Evolutionary conservation across 2,888 invertebrate genomes (phyloP), one percentile per base, ranked within the genome.

Genomic region (Trichopoda pennipes): DNA sequence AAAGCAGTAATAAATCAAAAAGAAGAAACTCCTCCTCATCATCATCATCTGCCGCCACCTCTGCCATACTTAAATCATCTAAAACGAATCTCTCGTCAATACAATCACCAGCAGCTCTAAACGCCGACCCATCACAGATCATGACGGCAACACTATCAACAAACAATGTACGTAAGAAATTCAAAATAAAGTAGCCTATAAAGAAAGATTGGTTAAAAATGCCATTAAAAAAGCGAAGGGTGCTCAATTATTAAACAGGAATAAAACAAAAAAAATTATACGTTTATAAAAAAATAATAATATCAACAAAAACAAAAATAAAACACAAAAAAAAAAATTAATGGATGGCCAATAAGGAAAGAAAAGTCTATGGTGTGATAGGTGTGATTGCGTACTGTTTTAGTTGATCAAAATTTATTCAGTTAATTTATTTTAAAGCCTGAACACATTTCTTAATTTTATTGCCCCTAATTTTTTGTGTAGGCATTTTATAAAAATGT

Each of bases 161-260:
- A 44, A 55, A 61, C 63, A 60, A 80, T 74, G 68, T 74, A 47
- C 68, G 73, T 61, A 80, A 80, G 42, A 80, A 74, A 74, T 28
- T 68, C 2, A 73, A 74, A 74, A 56, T 55, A 68, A 80, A 74
- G 68, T 80, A 74, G 73, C 79, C 51, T 49, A 69, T 61, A 17
- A 74, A 69, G 28, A 38, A 61, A 55, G 79, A 74, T 56, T 80
- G 68, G 79, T 49, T 68, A 63, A 55, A 55, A 69, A 81, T 77
- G 63, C 81, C 77, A 56, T 68, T 81, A 19, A 81, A 78, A 60
- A 81, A 78, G 80, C 69, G 80, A 58, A 68, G 60, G 68, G 73
- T 80, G 79, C 73, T 74, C 68, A 80, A 74, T 74, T 80, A 61
- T 74, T 74, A 74, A 80, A 35, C 35, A 70, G n/a, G 16, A 6